phyloP scores from a whole-genome alignment of 2,113 vertebrate genomes.

The Donacobius atricapilla region DNA sequence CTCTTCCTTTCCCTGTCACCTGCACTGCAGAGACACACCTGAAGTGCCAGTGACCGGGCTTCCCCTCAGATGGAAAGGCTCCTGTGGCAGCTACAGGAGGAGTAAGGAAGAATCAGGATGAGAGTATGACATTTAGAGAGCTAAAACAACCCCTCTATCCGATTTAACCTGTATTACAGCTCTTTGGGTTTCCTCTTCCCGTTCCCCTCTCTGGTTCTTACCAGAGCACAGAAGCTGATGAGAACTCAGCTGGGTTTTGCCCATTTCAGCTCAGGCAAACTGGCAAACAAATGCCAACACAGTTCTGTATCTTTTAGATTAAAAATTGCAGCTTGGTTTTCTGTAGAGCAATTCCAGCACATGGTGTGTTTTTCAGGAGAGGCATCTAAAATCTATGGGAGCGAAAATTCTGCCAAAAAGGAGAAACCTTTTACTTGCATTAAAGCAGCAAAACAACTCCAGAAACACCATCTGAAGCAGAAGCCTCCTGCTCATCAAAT shows the following conservation, averaged over 20 bases:
- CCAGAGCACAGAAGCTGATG: neutral
- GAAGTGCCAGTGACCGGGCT: accelerated
- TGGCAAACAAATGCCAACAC: neutral
- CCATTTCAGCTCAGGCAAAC: neutral
- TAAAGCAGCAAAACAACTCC: neutral
- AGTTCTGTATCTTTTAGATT: neutral
- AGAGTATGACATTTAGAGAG: neutral
- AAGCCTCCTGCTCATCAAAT: neutral
- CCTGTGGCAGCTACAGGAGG: neutral
- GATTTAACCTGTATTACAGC: neutral
- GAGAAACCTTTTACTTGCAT: neutral
- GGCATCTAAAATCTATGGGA: neutral
- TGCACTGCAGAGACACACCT: accelerated
- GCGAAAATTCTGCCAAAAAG: neutral
- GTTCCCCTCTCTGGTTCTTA: neutral
- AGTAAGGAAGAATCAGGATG: neutral
- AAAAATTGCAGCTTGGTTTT: neutral
- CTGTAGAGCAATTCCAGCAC: neutral
- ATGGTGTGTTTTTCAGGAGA: neutral
- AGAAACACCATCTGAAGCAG: neutral
- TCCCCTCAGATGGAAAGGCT: accelerated
- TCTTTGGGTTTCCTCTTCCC: neutral
- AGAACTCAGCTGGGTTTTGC: neutral
- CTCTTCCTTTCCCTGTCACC: neutral
- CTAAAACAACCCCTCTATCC: neutral